Evolutionary conservation across 2,888 invertebrate genomes (phyloP).

Genomic region (Hirudinaria manillensis): DNA sequence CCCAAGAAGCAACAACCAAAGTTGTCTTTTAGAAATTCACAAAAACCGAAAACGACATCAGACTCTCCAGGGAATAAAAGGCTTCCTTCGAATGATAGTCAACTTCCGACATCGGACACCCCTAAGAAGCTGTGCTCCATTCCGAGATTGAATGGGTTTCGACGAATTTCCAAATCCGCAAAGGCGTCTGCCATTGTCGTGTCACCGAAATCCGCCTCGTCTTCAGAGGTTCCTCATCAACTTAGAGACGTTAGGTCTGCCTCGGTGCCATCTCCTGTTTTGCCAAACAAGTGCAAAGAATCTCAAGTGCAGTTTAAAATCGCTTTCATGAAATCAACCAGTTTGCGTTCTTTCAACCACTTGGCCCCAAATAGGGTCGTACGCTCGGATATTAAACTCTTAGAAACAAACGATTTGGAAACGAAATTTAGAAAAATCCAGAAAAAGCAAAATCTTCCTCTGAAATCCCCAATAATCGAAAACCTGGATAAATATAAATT

Average conservation of each 20-base stretch:
- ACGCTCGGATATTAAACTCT: too few species aligned
- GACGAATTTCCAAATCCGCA: not conserved
- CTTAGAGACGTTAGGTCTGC: not conserved
- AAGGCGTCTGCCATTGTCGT: not conserved
- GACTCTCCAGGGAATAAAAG: not conserved
- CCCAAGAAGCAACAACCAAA: not conserved
- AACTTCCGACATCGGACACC: not conserved
- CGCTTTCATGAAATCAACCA: constrained; percentile 15
- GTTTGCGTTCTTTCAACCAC: constrained; percentile 11
- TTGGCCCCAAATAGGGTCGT: not conserved
- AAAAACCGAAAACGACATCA: too few species aligned
- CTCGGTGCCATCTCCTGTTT: constrained; percentile 18
- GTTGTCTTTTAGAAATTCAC: too few species aligned
- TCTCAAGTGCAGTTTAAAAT: constrained; percentile 11
- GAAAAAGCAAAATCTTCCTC: not conserved
- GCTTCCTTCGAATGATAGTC: not conserved
- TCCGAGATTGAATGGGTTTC: not conserved
- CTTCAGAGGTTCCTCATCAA: not conserved
- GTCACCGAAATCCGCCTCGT: not conserved
- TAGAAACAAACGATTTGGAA: too few species aligned
- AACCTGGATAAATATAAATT: constrained; percentile 9
- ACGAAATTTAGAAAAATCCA: too few species aligned
- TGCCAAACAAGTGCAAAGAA: constrained; percentile 5
- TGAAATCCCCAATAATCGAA: not conserved
- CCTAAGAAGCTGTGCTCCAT: not conserved